phyloP scores from a whole-genome alignment of 1,140 invertebrate species.

The Trialeurodes vaporariorum region DNA sequence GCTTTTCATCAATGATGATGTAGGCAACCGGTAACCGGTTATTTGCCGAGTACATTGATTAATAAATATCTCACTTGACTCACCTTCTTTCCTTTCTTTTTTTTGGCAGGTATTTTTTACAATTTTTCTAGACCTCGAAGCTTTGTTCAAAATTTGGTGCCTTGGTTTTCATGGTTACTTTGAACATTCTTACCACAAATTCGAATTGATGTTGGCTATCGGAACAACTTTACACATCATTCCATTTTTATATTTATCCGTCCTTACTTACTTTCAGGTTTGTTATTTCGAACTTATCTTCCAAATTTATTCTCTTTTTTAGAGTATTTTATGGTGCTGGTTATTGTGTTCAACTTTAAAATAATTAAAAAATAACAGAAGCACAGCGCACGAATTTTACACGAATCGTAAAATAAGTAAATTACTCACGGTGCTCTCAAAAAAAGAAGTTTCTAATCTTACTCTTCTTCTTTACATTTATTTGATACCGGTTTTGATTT shows the following conservation, averaged over 20 bases:
- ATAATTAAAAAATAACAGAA: no score
- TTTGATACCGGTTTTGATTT: no score
- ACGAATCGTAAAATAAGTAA: no score
- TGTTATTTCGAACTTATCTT: no score
- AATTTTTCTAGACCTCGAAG: constrained; percentile 87
- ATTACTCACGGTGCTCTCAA: not conserved
- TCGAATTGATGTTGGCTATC: constrained; percentile 86
- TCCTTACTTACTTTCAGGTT: constrained; percentile 94
- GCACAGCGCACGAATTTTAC: no score
- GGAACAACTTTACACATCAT: constrained; percentile 94
- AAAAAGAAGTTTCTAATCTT: not conserved
- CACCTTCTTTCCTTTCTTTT: constrained; percentile 7
- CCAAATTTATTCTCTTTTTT: no score
- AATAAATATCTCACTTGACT: no score
- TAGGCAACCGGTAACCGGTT: no score
- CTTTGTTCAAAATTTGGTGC: constrained; percentile 96
- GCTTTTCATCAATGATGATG: no score
- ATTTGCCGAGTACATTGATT: no score
- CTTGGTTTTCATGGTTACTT: constrained; percentile 89
- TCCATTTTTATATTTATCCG: constrained; percentile 80
- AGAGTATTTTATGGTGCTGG: no score
- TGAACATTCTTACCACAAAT: constrained; percentile 94
- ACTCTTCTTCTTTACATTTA: constrained; percentile 8
- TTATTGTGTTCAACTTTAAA: no score
- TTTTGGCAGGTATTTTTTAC: constrained; percentile 73